Evolutionary conservation across 2,797 vertebrate genomes (phyloP).

Genomic region (Siniperca obscura): DNA sequence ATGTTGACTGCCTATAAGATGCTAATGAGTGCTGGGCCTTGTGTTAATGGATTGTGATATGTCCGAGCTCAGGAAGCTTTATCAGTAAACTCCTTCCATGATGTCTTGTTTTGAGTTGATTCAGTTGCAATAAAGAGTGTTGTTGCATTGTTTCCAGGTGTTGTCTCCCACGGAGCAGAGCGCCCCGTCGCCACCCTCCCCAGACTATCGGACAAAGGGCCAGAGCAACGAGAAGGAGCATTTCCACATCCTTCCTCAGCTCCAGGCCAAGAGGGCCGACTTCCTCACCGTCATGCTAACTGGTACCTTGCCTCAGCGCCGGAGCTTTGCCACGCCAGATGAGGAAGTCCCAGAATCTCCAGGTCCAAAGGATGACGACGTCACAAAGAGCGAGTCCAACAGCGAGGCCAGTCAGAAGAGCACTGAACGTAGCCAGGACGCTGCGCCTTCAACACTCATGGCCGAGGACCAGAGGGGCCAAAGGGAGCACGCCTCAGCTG

Average conservation of each 20-base stretch:
- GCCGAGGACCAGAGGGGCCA: conserved; percentile 92
- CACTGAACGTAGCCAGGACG: conserved; percentile 93
- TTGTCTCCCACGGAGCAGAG: conserved; percentile 66
- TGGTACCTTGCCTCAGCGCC: conserved; percentile 85
- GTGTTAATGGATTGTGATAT: neutral
- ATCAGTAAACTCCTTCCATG: neutral
- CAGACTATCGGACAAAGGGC: conserved; percentile 84
- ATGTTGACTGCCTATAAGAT: neutral
- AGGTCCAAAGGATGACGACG: conserved; percentile 86
- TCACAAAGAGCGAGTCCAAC: conserved; percentile 88
- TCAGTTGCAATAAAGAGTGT: conserved; percentile 5
- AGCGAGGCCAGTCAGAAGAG: conserved; percentile 93
- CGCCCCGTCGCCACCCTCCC: conserved; percentile 68
- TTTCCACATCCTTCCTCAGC: conserved; percentile 85
- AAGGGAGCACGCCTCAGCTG: conserved; percentile 88
- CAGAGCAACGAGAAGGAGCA: conserved; percentile 89
- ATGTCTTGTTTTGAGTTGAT: conserved; percentile 11
- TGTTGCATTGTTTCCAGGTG: conserved; percentile 56
- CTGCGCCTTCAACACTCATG: conserved; percentile 89
- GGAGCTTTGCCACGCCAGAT: conserved; percentile 83
- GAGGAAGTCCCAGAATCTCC: conserved; percentile 71
- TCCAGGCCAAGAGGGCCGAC: conserved; percentile 89
- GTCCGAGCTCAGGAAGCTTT: neutral
- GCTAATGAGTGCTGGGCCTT: neutral
- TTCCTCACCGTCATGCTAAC: conserved; percentile 92